Evolutionary conservation across 2,113 vertebrate genomes (phyloP).

Genomic region (Colossoma macropomum): DNA sequence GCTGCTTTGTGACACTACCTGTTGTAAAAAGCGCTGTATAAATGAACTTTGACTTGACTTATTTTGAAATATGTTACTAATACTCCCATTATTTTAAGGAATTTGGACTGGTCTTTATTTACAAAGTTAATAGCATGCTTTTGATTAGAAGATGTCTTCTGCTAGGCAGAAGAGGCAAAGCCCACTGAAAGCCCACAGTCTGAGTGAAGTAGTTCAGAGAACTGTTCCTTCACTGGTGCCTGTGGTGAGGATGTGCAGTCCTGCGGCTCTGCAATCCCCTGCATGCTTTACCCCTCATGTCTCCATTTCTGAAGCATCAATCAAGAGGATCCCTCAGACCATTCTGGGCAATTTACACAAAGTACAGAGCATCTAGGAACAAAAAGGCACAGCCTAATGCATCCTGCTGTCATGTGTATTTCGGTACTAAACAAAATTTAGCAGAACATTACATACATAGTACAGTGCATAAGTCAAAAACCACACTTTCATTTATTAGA

Average conservation of each 20-base stretch:
- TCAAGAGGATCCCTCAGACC: not conserved
- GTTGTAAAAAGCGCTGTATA: too few species aligned
- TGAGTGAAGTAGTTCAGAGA: not conserved
- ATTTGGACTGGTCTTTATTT: conserved; percentile 61
- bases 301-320: conserved; percentile 4
- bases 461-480: too few species aligned
- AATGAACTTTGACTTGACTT: too few species aligned
- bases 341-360: not conserved
- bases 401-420: not conserved
- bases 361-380: not conserved
- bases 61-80: too few species aligned
- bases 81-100: conserved; percentile 57
- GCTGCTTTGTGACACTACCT: too few species aligned
- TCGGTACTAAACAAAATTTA: too few species aligned
- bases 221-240: not conserved
- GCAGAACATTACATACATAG: too few species aligned
- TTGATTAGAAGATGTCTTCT: conserved; percentile 64
- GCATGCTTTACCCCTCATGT: not conserved
- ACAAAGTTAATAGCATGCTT: conserved; percentile 68
- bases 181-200: conserved; percentile 37
- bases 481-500: too few species aligned
- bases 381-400: not conserved
- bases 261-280: not conserved
- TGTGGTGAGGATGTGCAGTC: not conserved
- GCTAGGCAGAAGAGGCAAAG: conserved; percentile 52